These are phyloP conservation scores for Ophioderma brevispina DNA, from an alignment of 35 echinoderm and acorn worm species.

Conservation along the genomic window DNA sequence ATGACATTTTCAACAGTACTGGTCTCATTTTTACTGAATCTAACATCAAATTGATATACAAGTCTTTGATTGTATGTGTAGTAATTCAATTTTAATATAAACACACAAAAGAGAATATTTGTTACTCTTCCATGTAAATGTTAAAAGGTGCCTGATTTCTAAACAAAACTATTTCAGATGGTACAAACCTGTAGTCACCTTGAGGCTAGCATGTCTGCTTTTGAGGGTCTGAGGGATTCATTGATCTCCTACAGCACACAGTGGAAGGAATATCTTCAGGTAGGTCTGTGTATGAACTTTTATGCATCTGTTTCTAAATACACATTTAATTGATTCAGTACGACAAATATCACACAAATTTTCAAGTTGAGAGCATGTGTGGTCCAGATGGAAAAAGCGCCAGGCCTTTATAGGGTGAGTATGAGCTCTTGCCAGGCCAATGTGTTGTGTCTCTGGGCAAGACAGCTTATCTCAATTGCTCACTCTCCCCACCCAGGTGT, in stretches of 20 bases:
- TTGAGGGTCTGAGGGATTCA: conserved; percentile 64
- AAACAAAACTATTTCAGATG: not conserved
- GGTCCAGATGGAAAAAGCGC: no score
- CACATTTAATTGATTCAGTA: no score
- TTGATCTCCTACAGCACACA: conserved; percentile 66
- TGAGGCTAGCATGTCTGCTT: conserved; percentile 41
- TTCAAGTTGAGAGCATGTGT: no score
- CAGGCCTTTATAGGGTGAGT: no score
- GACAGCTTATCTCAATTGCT: no score
- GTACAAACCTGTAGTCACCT: conserved; percentile 33
- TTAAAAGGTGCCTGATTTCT: not conserved
- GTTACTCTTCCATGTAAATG: not conserved
- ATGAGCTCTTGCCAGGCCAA: no score
- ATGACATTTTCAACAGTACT: not conserved
- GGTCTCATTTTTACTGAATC: not conserved
- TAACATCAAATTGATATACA: not conserved
- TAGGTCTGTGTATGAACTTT: not conserved
- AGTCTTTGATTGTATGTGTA: not conserved
- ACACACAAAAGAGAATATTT: not conserved
- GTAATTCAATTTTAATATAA: not conserved
- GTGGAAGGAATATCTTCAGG: conserved; percentile 94
- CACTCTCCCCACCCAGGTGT: no score
- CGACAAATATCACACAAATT: no score
- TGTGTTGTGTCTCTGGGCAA: no score
- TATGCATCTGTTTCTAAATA: no score